Conservation (phyloP, 1,140 invertebrate species). For the Ceratina australensis region DNA sequence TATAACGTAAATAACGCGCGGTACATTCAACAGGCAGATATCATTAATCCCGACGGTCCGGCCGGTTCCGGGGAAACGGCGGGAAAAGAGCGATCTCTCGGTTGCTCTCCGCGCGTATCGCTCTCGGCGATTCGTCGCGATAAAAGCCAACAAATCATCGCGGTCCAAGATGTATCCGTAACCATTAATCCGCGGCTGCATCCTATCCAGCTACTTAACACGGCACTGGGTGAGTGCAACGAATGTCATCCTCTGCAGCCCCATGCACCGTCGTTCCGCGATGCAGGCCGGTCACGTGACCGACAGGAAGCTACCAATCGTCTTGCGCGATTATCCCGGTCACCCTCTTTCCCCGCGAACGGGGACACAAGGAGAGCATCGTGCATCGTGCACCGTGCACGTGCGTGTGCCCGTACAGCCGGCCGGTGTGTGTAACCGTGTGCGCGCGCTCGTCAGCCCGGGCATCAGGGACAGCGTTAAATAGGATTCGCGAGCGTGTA, state of each 20-base stretch:
- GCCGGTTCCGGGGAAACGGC: no score
- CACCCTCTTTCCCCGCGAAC: conserved; percentile 49
- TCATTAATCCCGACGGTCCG: conserved; percentile 23
- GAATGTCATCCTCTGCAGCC: conserved; percentile 68
- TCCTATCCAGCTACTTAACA: conserved; percentile 55
- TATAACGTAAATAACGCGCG: conserved; percentile 44
- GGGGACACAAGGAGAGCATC: conserved; percentile 19
- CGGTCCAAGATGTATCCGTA: conserved; percentile 26
- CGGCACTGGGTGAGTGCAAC: conserved; percentile 67
- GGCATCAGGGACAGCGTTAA: conserved; percentile 77
- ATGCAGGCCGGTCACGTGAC: conserved; percentile 75
- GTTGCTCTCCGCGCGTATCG: neutral
- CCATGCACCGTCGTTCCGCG: conserved; percentile 58
- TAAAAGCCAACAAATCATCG: conserved; percentile 39
- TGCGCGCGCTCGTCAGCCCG: conserved; percentile 51
- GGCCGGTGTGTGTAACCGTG: conserved; percentile 44
- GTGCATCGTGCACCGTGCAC: conserved; percentile 37
- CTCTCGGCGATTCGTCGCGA: conserved; percentile 32
- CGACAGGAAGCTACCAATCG: conserved; percentile 79
- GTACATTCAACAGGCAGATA: conserved; percentile 38
- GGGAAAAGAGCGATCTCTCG: no score
- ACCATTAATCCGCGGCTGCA: conserved; percentile 49
- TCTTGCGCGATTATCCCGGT: conserved; percentile 78
- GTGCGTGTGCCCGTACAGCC: conserved; percentile 16
- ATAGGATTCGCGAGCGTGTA: conserved; percentile 69